Conservation (phyloP, 2,888 invertebrate species). For the Heteropelma amictum region DNA sequence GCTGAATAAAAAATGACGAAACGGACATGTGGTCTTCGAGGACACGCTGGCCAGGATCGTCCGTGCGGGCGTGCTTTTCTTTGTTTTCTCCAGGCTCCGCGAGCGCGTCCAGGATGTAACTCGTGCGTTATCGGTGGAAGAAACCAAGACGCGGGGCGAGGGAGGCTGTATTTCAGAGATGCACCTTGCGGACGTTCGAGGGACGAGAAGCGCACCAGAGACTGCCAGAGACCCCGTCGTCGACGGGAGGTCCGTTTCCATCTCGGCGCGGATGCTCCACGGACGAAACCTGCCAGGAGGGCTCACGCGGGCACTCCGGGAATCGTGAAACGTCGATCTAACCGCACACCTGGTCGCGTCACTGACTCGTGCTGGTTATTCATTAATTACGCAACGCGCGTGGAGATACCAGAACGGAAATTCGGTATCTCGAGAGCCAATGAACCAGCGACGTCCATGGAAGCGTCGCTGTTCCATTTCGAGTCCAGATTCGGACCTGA, state of each 20-base stretch:
- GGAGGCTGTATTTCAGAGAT: slow-evolving; percentile 1
- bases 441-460: too few species aligned
- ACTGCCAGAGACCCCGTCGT: slow-evolving; percentile 43
- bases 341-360: slow-evolving; percentile 64
- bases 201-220: slow-evolving; percentile 22
- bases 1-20: slow-evolving; percentile 15
- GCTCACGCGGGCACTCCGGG: slow-evolving; percentile 57
- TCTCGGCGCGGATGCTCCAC: slow-evolving; percentile 14
- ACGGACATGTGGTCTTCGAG: slow-evolving; percentile 14
- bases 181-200: too few species aligned
- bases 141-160: slow-evolving; percentile 12
- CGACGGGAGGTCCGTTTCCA: slow-evolving; percentile 40
- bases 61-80: slow-evolving; percentile 41
- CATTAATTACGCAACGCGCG: slow-evolving; percentile 24
- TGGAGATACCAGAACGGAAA: not conserved
- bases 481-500: too few species aligned
- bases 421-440: not conserved
- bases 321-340: slow-evolving; percentile 67
- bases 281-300: slow-evolving; percentile 41
- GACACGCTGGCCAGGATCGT: too few species aligned
- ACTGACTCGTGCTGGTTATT: not conserved
- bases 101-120: slow-evolving; percentile 63
- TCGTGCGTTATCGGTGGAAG: slow-evolving; percentile 63
- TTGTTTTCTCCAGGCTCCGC: slow-evolving; percentile 53
- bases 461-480: too few species aligned